Conservation (phyloP, 2,888 invertebrate genomes). For the Halictus ligatus region DNA sequence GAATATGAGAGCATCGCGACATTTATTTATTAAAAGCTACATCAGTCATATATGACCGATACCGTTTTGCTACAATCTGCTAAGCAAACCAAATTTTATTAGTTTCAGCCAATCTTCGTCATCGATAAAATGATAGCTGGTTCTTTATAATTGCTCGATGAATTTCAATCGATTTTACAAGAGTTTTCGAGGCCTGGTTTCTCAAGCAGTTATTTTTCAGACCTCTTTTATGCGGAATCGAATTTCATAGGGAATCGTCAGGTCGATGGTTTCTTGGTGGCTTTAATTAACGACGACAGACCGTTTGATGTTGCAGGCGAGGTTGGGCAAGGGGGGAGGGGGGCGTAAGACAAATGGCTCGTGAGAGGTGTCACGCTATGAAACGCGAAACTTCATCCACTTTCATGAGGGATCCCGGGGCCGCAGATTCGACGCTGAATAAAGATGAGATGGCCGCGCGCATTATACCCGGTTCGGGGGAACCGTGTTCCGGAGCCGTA, state of each 20-base stretch:
- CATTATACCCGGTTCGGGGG: conserved; percentile 26
- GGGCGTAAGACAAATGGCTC: conserved; percentile 45
- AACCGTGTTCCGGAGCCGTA: conserved; percentile 10
- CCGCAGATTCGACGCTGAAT: conserved; percentile 58
- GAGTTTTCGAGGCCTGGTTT: not conserved
- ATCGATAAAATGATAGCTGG: not conserved
- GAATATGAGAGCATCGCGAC: no score
- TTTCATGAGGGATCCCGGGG: conserved; percentile 54
- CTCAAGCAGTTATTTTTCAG: not conserved
- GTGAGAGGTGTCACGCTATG: conserved; percentile 39
- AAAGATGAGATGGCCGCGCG: conserved; percentile 60
- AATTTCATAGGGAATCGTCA: conserved; percentile 24
- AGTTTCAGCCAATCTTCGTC: not conserved
- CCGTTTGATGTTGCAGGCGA: conserved; percentile 14
- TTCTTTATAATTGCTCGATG: not conserved
- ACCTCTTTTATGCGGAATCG: conserved; percentile 33
- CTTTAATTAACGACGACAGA: conserved; percentile 32
- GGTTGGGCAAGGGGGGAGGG: not conserved
- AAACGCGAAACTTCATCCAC: conserved; percentile 50
- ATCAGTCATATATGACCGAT: no score
- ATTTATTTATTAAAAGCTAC: no score
- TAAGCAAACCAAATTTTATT: no score
- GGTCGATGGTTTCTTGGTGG: not conserved
- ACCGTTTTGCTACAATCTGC: no score
- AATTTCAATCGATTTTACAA: not conserved